Evolutionary conservation across 2,888 invertebrate genomes (phyloP).

Genomic region (Mechanitis mazaeus): DNA sequence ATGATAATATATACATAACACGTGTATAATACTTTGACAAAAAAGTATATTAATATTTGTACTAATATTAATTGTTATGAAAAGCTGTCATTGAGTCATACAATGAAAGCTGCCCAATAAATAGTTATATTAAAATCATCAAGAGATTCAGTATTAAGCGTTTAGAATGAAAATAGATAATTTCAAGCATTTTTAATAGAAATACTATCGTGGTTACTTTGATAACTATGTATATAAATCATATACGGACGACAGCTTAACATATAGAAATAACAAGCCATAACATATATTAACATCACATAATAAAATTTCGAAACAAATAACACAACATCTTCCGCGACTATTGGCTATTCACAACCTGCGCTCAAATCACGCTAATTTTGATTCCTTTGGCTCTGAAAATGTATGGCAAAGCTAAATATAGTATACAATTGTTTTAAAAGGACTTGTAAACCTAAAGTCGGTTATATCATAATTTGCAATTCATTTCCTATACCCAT

Average conservation of each 20-base stretch:
- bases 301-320: conserved; percentile 65
- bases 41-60: conserved; percentile 5
- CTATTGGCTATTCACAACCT: conserved; percentile 61
- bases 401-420: conserved; percentile 29
- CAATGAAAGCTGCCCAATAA: conserved; percentile 1
- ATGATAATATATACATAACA: neutral
- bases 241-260: conserved; percentile 27
- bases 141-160: conserved; percentile 25
- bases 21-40: neutral
- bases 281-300: conserved; percentile 47
- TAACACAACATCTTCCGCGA: conserved; percentile 53
- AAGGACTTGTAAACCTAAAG: too few species aligned
- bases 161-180: conserved; percentile 12
- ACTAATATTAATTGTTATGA: conserved; percentile 1
- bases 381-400: conserved; percentile 61
- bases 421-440: conserved; percentile 12
- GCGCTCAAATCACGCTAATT: conserved; percentile 46
- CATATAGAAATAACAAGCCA: conserved; percentile 36
- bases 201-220: conserved; percentile 15
- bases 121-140: conserved; percentile 7
- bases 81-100: neutral
- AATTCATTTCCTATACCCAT: too few species aligned
- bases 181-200: conserved; percentile 13
- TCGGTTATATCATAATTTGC: too few species aligned
- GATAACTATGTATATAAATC: conserved; percentile 27